phyloP scores from a whole-genome alignment of 1,140 invertebrate species.

The Sminthurides bifidus region DNA sequence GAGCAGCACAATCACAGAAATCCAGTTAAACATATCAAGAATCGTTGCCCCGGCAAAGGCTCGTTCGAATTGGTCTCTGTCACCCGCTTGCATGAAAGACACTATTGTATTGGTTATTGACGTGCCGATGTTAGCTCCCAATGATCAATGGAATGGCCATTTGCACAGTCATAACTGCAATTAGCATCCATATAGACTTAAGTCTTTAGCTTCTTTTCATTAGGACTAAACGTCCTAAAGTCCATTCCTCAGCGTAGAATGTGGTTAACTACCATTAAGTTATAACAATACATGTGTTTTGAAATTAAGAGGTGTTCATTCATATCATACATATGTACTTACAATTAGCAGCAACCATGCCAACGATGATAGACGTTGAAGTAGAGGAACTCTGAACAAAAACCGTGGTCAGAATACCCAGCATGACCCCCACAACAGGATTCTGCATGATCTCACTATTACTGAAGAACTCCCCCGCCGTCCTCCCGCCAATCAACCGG shows the following conservation, averaged over 20 bases:
- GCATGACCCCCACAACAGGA: conserved; percentile 44
- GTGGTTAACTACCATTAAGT: too few relatives aligned
- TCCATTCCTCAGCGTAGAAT: too few relatives aligned
- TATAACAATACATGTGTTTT: too few relatives aligned
- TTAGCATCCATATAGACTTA: too few relatives aligned
- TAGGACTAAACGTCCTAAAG: too few relatives aligned
- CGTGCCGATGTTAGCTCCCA: conserved; percentile 38
- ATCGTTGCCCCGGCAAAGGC: conserved; percentile 47
- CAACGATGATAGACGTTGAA: conserved; percentile 48
- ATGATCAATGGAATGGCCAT: conserved; percentile 47
- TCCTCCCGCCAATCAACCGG: conserved; percentile 42
- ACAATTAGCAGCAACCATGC: conserved; percentile 47
- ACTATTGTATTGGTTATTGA: conserved; percentile 46
- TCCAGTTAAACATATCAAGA: conserved; percentile 46
- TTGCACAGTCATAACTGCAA: conserved; percentile 42
- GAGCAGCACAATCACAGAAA: conserved; percentile 39
- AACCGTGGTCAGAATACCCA: conserved; percentile 49
- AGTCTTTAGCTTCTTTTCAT: too few relatives aligned
- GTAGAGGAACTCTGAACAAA: conserved; percentile 51
- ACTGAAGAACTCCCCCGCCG: conserved; percentile 38
- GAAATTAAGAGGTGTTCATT: too few relatives aligned
- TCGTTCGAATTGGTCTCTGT: conserved; percentile 40
- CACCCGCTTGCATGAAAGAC: conserved; percentile 39
- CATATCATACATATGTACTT: too few relatives aligned
- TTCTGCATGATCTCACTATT: conserved; percentile 43